phyloP scores from a whole-genome alignment of 2,888 invertebrate species.

The Dicycla oo region DNA sequence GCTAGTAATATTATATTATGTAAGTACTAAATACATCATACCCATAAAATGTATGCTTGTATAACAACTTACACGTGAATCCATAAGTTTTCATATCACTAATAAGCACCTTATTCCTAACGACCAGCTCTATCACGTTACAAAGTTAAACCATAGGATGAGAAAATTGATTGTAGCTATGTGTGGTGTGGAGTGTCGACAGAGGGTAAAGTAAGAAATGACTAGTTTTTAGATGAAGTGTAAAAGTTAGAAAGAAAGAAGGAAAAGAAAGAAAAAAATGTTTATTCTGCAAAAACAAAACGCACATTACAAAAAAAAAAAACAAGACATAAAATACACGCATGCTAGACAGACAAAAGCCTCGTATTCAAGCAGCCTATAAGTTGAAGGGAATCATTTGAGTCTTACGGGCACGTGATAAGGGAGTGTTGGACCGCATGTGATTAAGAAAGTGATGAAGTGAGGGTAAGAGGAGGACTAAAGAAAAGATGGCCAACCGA shows the following conservation, averaged over 20 bases:
- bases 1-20: too few species aligned
- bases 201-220: background rate
- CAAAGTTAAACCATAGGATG: slow-evolving; percentile 19
- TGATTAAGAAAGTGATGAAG: background rate
- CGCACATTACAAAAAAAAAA: too few species aligned
- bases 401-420: too few species aligned
- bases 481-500: background rate
- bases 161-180: background rate
- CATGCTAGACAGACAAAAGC: too few species aligned
- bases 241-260: background rate
- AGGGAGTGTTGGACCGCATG: background rate
- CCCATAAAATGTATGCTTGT: background rate
- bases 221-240: background rate
- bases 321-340: too few species aligned
- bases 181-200: background rate
- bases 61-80: background rate
- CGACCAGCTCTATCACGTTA: background rate
- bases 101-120: background rate
- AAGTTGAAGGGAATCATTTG: too few species aligned
- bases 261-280: too few species aligned
- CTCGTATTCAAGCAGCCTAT: too few species aligned
- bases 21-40: background rate
- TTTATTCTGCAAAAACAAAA: too few species aligned
- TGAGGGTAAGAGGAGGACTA: background rate
- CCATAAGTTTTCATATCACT: background rate